Base-by-base conservation (phyloP, 2,888 invertebrate species). In the Encarsia formosa region DNA sequence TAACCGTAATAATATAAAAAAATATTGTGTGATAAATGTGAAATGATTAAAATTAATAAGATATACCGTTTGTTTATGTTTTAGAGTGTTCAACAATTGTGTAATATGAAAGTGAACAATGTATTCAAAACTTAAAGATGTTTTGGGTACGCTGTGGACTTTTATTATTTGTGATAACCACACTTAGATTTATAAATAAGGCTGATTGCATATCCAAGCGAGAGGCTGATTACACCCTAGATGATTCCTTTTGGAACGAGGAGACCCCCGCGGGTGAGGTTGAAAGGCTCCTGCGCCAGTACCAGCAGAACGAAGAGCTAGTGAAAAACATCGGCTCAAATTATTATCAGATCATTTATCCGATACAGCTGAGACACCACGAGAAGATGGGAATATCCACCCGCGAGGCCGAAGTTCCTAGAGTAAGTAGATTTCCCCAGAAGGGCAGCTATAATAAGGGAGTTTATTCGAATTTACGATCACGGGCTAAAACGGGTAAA, bases 381-480 rank as follows among this genome's bases (percentile, higher is more conserved):
- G 91, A 92, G 79, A 92, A 92, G 80, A 89, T 93, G 88, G 93
- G 92, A 77, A 92, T 93, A 76, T 92, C 91, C 66, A 93, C 93
- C 65, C 82, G 93, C 76, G 92, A 92, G 81, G 86, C 89, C 77
- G 87, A 87, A 79, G 83, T 85, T 74, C 84, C 86, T 75, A 90
- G 90, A 89, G 91, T 91, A 80, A 80, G 61, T 51, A 47, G 43
- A 46, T 72, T 64, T 64, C 66, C 71, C 58, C 70, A 69, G 60
- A 69, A 70, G 55, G 66, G 63, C 49, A 63, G 65, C 54, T 72
- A 67, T 55, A 77, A 78, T 61, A 79, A 80, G 61, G 77, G 78
- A 64, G 76, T 76, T 65, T 79, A 77, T 67, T 70, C 69, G 63
- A 73, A 67, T 59, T 66, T 74, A 65, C 75, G 76, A 68, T 75